A percentile compares a stretch with the other conserved stretches of the same genome.
Conservation (phyloP, 2,113 vertebrate species). For the Motacilla tschutschensis region DNA sequence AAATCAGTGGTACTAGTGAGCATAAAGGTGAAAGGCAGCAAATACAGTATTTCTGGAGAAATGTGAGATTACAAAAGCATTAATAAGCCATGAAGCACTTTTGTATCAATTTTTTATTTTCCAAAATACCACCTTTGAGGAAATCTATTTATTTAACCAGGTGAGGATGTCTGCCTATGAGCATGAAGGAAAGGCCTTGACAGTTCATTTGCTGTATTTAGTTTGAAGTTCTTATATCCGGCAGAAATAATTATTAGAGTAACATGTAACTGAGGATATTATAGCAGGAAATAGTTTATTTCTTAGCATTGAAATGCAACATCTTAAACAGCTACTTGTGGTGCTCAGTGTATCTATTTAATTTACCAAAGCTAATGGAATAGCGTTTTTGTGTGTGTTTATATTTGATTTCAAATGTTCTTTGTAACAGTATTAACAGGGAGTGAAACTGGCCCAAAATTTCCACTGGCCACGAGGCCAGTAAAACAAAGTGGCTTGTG, state of each 20-base stretch:
- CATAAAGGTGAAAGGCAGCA: not conserved
- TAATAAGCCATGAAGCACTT: constrained; percentile 27
- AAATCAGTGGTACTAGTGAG: not conserved
- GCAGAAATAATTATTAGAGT: constrained; percentile 11
- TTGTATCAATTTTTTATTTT: not conserved
- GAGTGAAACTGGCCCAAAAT: not conserved
- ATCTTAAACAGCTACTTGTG: constrained; percentile 26
- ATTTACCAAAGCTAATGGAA: constrained; percentile 34
- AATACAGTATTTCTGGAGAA: not conserved
- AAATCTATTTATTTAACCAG: not conserved
- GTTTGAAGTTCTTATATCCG: not conserved
- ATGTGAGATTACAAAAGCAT: not conserved
- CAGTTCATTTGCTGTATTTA: not conserved
- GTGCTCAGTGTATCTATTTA: constrained; percentile 42
- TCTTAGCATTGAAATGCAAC: constrained; percentile 31
- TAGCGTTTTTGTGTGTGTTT: not conserved
- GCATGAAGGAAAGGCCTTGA: constrained; percentile 28
- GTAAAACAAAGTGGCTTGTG: constrained; percentile 46
- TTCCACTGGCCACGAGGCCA: constrained; percentile 11
- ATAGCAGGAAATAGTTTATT: constrained; percentile 26
- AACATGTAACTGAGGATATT: constrained; percentile 24
- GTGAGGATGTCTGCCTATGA: not conserved
- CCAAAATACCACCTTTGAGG: not conserved
- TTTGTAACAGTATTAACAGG: constrained; percentile 58
- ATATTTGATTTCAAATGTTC: constrained; percentile 7